These are phyloP conservation scores for Thecocarcelia acutangulata DNA, from an alignment of 2,888 invertebrate genomes.

Conservation along the genomic window DNA sequence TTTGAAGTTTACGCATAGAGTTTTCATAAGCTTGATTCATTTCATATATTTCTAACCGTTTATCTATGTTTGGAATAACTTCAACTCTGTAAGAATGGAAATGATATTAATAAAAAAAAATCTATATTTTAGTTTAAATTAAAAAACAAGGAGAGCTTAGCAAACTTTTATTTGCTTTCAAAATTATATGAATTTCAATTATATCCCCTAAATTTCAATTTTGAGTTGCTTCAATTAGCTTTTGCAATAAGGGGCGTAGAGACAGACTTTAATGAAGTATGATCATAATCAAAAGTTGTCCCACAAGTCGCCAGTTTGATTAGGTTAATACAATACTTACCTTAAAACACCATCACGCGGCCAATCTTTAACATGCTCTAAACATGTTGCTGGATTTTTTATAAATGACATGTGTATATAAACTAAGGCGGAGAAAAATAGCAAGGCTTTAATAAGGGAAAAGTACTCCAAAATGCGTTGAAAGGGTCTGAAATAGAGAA, in stretches of 20 bases:
- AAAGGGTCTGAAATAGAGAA: slow-evolving; percentile 73
- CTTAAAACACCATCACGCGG: slow-evolving; percentile 95
- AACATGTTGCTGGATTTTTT: slow-evolving; percentile 94
- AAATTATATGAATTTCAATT: not conserved
- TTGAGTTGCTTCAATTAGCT: no score
- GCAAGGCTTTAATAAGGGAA: slow-evolving; percentile 85
- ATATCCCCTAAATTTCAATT: no score
- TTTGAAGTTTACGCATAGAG: slow-evolving; percentile 74
- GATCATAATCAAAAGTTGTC: no score
- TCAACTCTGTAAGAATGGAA: slow-evolving; percentile 76
- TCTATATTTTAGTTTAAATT: no score
- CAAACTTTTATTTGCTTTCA: not conserved
- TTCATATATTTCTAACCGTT: slow-evolving; percentile 75
- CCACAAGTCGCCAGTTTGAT: not conserved
- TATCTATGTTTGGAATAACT: slow-evolving; percentile 78
- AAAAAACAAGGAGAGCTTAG: not conserved
- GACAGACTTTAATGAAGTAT: no score
- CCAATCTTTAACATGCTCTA: slow-evolving; percentile 95
- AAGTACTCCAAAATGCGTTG: slow-evolving; percentile 78
- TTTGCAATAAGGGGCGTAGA: no score
- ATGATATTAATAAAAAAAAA: not conserved
- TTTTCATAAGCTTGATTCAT: slow-evolving; percentile 74
- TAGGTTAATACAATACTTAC: slow-evolving; percentile 68
- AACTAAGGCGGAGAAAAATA: slow-evolving; percentile 93
- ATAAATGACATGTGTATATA: slow-evolving; percentile 98